Base-by-base conservation (phyloP, 2,888 invertebrate genomes). In the Rhingia rostrata region DNA sequence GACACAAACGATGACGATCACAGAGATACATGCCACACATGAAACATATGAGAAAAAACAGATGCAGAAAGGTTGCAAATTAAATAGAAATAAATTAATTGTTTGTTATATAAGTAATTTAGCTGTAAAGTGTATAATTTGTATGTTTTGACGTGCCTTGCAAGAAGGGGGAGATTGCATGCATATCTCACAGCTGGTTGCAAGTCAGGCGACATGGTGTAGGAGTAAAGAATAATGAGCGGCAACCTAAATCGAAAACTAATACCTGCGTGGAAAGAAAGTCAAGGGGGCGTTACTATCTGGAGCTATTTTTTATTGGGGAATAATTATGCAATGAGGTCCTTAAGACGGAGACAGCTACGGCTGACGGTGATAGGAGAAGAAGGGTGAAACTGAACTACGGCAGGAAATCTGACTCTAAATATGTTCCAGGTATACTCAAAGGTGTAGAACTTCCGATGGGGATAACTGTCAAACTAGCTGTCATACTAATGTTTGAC, bases 1-100 rank as follows among this genome's bases (percentile, higher is more conserved):
- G 69, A 80, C 41, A 75, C 60, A 77, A 45, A 74, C 35, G 58
- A 84, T 79, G 73, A 83, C 73, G 79, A 41, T 67, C 69, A 79
- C 43, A 63, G 79, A 56, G 72, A 79, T 56, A 64, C 79, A 84
- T 84, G 84, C 84, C 80, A 80, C 47, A 74, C 84, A 84, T 84
- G 74, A 75, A 84, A 84, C 66, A 74, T 39, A 84, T 51, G 54
- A 60, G 22, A 58, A 79, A 58, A 67, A 73, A 77, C 49, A 73
- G 73, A 43, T 77, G 53, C 78, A 84, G 43, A 79, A 74, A 45
- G 45, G 47, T 79, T 80, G 64, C 78, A 61, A 67, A 54, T 67
- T 74, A 58, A 58, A 63, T 30, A 37, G 47, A 7, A 35, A 14
- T 67, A 43, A 60, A 60, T 49, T 49, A 30, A 30, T 32, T 5